Conservation (phyloP, 2,888 invertebrate species). For the Girardia tigrina region DNA sequence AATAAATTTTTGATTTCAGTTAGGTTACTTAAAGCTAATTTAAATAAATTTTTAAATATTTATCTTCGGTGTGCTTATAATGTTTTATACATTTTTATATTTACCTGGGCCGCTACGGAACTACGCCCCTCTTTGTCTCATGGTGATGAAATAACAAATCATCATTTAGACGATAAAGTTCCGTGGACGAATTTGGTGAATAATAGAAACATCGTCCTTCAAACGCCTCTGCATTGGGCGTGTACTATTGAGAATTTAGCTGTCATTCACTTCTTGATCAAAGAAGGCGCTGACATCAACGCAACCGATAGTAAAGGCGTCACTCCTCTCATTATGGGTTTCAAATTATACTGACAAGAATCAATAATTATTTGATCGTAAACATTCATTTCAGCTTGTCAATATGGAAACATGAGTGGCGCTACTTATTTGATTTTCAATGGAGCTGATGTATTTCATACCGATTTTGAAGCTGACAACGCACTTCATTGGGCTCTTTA, state of each 20-base stretch:
- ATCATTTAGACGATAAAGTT: not conserved
- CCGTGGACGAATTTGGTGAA: not conserved
- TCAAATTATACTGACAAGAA: too few relatives aligned
- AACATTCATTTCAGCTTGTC: slow-evolving; percentile 74
- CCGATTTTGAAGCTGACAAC: slow-evolving; percentile 76
- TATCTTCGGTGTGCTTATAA: too few relatives aligned
- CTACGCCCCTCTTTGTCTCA: too few relatives aligned
- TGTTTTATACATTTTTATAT: too few relatives aligned
- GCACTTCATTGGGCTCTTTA: slow-evolving; percentile 86
- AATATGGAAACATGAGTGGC: slow-evolving; percentile 77
- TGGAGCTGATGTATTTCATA: slow-evolving; percentile 52
- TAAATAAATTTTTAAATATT: too few relatives aligned
- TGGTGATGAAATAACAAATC: too few relatives aligned
- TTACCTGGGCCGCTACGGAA: too few relatives aligned
- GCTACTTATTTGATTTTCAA: slow-evolving; percentile 76
- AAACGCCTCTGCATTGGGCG: slow-evolving; percentile 12
- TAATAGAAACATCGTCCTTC: not conserved
- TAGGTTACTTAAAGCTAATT: too few relatives aligned
- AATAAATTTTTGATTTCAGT: too few relatives aligned
- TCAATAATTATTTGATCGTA: too few relatives aligned
- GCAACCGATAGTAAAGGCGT: not conserved
- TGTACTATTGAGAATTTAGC: not conserved
- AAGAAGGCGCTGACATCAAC: not conserved
- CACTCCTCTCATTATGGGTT: not conserved
- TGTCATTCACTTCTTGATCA: not conserved